Percentiles rank a stretch among this genome's conserved stretches.
phyloP scores from a whole-genome alignment of 2,888 invertebrate genomes.

The Sepiola atlantica region DNA sequence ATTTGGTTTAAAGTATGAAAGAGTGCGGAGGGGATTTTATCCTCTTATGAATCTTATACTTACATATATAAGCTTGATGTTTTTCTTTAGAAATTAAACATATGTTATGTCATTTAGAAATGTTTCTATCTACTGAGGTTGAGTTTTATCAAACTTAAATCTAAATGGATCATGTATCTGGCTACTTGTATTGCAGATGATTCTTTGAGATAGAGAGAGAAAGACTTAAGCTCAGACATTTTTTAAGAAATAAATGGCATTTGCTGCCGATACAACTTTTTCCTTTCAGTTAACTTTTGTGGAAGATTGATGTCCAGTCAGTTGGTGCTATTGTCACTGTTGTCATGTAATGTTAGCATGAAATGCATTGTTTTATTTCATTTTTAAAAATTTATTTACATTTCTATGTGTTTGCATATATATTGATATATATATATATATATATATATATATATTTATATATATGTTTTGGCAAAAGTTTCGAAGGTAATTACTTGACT shows the following conservation, averaged over 20 bases:
- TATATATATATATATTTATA: background rate
- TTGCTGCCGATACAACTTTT: background rate
- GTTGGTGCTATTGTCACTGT: conserved; percentile 8
- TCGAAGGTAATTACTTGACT: too few relatives aligned
- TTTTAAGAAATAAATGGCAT: background rate
- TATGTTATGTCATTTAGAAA: too few relatives aligned
- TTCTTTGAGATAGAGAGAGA: background rate
- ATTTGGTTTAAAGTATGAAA: too few relatives aligned
- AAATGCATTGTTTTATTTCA: background rate
- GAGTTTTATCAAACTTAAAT: background rate
- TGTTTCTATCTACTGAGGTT: background rate
- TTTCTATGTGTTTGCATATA: background rate
- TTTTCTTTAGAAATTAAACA: too few relatives aligned
- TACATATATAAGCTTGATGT: too few relatives aligned
- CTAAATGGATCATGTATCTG: background rate
- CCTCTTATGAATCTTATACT: too few relatives aligned
- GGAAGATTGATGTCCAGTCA: background rate
- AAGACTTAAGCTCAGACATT: background rate
- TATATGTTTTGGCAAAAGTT: background rate
- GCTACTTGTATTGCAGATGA: background rate
- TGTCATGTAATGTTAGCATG: background rate
- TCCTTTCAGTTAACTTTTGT: background rate
- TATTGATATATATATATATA: background rate
- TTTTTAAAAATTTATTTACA: background rate
- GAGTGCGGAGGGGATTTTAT: too few relatives aligned